Evolutionary conservation across 2,113 vertebrate genomes (phyloP), one percentile per base, ranked within the genome.

Genomic region (Anolis sagrei): DNA sequence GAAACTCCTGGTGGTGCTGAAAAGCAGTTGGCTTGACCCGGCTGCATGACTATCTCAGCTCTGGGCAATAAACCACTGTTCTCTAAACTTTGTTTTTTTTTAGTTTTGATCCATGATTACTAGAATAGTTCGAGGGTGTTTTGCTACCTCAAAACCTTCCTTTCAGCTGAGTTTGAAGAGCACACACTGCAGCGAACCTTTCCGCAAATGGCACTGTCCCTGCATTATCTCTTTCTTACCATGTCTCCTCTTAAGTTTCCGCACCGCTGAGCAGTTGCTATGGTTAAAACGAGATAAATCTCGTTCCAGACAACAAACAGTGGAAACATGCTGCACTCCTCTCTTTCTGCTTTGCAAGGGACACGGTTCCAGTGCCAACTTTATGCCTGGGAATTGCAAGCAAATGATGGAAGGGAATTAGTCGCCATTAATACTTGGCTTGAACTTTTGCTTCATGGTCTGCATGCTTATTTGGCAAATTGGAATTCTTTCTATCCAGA

Each of bases 221-320:
- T 18, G 27, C 72, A 13, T 81, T 93, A 74, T 23, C 5, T 49
- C 39, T 84, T 76, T 49, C 82, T 51, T 39, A 49, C 73, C 61
- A 27, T 83, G 34, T 49, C 23, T 85, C 29, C 13, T 62, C 75
- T 19, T 86, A 29, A n/a, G 48, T 72, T 86, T 80, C 54, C 39
- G 85, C 64, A 79, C 0, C 77, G 39, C 88, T 89, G 48, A n/a
- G 82, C 77, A 73, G 1, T 25, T 79, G 82, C 82, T 76, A 29
- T 79, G 18, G 88, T 83, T 89, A 54, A 81, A 90, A 62, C 82
- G 3, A 86, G 79, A 79, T 49, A 58, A 78, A 74, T 2, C n/a
- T 80, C 11, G 48, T 91, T 87, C 64, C 51, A 79, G 66, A 39
- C 48, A 83, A 4, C 11, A 68, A 58, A 2, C 36, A 72, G 36